Evolutionary conservation across 2,113 vertebrate species (phyloP).

Genomic region (Cariama cristata): DNA sequence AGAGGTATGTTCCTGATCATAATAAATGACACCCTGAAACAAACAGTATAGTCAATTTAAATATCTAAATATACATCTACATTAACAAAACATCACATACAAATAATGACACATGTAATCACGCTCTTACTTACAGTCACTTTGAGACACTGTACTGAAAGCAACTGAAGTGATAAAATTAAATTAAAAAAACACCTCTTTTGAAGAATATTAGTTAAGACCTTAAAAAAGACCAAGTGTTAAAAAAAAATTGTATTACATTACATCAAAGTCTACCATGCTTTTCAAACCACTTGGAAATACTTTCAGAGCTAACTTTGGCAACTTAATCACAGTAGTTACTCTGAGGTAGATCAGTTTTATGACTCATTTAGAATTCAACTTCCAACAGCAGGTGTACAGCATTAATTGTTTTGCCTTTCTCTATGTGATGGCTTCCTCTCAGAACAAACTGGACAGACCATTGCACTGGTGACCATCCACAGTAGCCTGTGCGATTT

Average conservation of each 20-base stretch:
- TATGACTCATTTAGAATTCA: neutral
- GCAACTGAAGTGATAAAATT: neutral
- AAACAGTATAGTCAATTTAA: neutral
- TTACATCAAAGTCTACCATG: neutral
- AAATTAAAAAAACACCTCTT: neutral
- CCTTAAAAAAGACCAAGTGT: neutral
- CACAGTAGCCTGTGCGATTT: neutral
- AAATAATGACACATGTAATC: neutral
- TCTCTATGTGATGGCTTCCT: neutral
- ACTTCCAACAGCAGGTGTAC: neutral
- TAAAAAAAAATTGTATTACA: neutral
- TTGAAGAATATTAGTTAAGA: neutral
- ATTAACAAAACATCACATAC: neutral
- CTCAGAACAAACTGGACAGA: neutral
- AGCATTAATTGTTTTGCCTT: neutral
- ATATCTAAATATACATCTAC: neutral
- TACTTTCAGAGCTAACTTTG: neutral
- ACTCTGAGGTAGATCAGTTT: neutral
- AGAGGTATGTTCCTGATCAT: constrained; percentile 80
- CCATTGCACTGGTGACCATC: neutral
- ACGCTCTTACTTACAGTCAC: rapidly evolving
- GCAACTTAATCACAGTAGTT: neutral
- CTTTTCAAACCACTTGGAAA: neutral
- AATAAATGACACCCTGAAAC: constrained; percentile 86
- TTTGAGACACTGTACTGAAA: neutral